Evolutionary conservation across 64 coral and sea anemone genomes (phyloP), one percentile per base, ranked within the genome.

Genomic region (Montipora cactus): DNA sequence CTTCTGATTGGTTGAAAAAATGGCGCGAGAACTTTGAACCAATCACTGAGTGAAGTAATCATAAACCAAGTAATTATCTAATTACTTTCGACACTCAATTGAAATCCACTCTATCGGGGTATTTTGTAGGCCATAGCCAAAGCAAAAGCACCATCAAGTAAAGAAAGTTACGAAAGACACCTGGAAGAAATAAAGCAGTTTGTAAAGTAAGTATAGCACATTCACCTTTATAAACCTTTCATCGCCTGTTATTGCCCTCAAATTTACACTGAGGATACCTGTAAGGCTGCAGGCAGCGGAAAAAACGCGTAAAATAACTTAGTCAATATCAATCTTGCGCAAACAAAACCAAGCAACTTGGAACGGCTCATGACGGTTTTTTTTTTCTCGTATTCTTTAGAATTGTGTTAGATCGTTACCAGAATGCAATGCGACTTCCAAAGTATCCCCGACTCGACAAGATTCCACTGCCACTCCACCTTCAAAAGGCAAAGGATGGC

Each of bases 101-200:
- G n/a, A n/a, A n/a, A n/a, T n/a, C n/a, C n/a, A n/a, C n/a, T n/a
- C n/a, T n/a, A n/a, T n/a, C n/a, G 45, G 13, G 0, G 0, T 69
- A 20, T 77, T 49, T 75, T 88, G 44, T 16, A 97, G 96, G 96
- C 93, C 77, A 77, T 97, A 16, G 71, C 73, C 20, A 80, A 88
- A 88, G 48, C 86, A 49, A 97, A 90, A 66, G 89, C 96, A 52
- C 96, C 96, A 47, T 49, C 49, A 47, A 85, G 67, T 37, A 79
- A 89, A 77, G 96, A 92, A 12, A 85, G 88, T 8, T 89, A 89
- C 19, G 96, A 97, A 68, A 83, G 74, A 13, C 96, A 97, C 48
- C 87, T 97, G 22, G 89, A 89, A 67, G 96, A 97, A 69, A 79
- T 94, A 21, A 97, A 97, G 79, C 96, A 97, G 44, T 95, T 97